These are phyloP conservation scores for Tarsius wallacei DNA, from an alignment of 2,797 vertebrate species.

Conservation along the genomic window DNA sequence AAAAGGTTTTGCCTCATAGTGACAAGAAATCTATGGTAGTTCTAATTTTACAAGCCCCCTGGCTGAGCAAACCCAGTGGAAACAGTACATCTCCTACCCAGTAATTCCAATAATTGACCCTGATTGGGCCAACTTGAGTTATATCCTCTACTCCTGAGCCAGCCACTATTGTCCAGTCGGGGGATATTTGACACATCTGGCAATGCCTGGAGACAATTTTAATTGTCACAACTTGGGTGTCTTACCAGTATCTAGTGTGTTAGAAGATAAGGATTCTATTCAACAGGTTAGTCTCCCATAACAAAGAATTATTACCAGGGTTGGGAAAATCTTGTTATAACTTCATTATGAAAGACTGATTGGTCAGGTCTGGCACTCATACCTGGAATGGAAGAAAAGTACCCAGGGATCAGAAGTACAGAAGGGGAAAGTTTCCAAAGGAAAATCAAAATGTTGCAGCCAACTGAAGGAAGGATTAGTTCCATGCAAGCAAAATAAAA, in stretches of 20 bases:
- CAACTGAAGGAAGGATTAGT: not conserved
- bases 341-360: not conserved
- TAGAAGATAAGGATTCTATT: not conserved
- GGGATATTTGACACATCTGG: not conserved
- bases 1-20: not conserved
- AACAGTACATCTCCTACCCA: not conserved
- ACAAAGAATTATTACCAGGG: not conserved
- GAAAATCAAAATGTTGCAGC: not conserved
- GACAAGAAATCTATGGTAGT: not conserved
- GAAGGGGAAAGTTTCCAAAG: not conserved
- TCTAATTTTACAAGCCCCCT: not conserved
- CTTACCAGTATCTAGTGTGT: not conserved
- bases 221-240: not conserved
- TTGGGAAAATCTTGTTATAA: not conserved
- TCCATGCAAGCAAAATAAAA: not conserved
- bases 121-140: not conserved
- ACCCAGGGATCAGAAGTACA: not conserved
- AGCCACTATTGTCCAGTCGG: not conserved
- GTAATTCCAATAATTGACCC: not conserved
- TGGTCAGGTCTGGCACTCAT: not conserved
- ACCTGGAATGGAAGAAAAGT: not conserved
- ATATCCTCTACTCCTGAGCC: too few species aligned
- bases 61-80: not conserved
- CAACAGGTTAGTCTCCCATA: not conserved
- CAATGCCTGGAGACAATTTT: not conserved